These are phyloP conservation scores for Pseudorhiza aurosa DNA, from an alignment of 30 jellyfish, hydroid and myxozoan species.

Conservation along the genomic window DNA sequence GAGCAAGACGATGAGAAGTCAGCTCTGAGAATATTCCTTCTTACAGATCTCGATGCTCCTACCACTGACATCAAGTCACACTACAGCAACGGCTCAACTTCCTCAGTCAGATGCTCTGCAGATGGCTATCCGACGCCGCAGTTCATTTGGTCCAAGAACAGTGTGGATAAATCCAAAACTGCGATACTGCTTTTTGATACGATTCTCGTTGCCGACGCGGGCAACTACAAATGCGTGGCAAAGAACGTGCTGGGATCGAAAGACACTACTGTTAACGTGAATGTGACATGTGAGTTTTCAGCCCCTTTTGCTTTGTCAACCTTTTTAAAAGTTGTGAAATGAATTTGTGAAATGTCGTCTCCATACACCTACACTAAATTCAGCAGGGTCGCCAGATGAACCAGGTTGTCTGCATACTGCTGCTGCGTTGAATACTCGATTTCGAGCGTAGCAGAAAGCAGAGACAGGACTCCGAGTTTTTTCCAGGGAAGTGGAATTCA, in stretches of 20 bases:
- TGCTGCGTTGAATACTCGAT: too few species aligned
- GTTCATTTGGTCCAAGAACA: conserved; percentile 7
- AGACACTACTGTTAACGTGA: neutral
- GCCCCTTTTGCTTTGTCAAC: neutral
- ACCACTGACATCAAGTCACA: neutral
- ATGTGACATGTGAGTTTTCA: conserved; percentile 11
- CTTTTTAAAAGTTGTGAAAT: neutral
- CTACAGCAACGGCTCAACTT: conserved; percentile 18
- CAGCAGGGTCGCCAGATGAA: too few species aligned
- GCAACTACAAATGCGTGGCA: conserved; percentile 18
- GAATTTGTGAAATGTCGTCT: too few species aligned
- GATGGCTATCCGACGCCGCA: conserved; percentile 58
- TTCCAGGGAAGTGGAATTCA: too few species aligned
- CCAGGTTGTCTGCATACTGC: too few species aligned
- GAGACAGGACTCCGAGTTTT: too few species aligned
- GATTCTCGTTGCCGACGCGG: conserved; percentile 13
- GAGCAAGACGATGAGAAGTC: too few species aligned
- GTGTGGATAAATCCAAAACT: neutral
- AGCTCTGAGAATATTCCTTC: too few species aligned
- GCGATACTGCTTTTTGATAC: conserved; percentile 11
- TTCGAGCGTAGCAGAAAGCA: too few species aligned
- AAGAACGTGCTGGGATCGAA: conserved; percentile 22
- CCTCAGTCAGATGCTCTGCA: conserved; percentile 29
- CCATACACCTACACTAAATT: too few species aligned
- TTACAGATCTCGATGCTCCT: conserved; percentile 51